A percentile compares a stretch with the other conserved stretches of the same genome.
Evolutionary conservation across 2,797 vertebrate genomes (phyloP).

Genomic region (Diglossa cyanea): DNA sequence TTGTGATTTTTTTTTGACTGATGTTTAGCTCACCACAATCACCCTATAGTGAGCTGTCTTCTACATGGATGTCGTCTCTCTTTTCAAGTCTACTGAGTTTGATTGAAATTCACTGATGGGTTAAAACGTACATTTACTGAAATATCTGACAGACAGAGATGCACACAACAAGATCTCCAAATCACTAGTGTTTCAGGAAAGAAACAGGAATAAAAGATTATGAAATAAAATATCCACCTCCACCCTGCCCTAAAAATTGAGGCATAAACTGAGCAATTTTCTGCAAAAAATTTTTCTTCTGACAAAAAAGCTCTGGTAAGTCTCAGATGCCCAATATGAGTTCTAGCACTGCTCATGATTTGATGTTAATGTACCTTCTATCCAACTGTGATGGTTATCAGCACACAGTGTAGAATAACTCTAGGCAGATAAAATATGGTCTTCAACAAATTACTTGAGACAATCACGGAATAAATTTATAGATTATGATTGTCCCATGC

Average conservation of each 20-base stretch:
- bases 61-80: not conserved
- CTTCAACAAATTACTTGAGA: not conserved
- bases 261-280: not conserved
- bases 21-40: not conserved
- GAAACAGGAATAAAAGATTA: not conserved
- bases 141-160: not conserved
- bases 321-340: fast-evolving
- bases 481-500: not conserved
- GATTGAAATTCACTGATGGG: not conserved
- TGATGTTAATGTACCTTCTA: not conserved
- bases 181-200: not conserved
- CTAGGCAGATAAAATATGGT: not conserved
- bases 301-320: not conserved
- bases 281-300: not conserved
- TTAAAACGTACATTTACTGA: not conserved
- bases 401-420: not conserved
- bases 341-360: not conserved
- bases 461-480: not conserved
- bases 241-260: not conserved
- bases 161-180: not conserved
- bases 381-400: not conserved
- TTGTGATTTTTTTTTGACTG: not conserved
- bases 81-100: not conserved
- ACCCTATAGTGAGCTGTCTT: fast-evolving
- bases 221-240: not conserved